These are phyloP conservation scores for Phortica okadai DNA, from an alignment of 2,888 invertebrate genomes.

Conservation along the genomic window DNA sequence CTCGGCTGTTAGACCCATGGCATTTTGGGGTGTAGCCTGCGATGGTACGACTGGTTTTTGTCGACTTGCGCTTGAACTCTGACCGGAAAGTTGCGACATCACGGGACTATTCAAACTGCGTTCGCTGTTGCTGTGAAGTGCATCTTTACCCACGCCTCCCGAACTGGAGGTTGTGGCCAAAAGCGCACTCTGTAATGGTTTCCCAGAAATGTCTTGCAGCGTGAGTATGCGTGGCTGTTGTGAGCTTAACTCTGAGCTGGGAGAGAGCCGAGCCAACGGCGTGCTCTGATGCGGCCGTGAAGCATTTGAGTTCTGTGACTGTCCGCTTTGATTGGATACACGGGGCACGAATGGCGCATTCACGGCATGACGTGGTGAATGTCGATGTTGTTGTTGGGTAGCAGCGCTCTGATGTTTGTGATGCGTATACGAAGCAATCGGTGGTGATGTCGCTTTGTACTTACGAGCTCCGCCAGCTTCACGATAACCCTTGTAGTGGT, in stretches of 20 bases:
- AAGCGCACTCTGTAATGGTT: constrained; percentile 91
- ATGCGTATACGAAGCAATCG: constrained; percentile 85
- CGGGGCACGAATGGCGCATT: constrained; percentile 84
- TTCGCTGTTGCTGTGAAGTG: constrained; percentile 93
- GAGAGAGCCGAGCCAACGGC: constrained; percentile 91
- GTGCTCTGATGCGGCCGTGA: constrained; percentile 90
- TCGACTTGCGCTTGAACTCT: constrained; percentile 87
- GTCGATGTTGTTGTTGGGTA: constrained; percentile 84
- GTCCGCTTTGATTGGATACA: constrained; percentile 83
- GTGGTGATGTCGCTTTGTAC: constrained; percentile 91
- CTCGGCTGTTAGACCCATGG: constrained; percentile 93
- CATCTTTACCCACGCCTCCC: constrained; percentile 91
- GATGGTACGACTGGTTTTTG: constrained; percentile 84
- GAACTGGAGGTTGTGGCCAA: constrained; percentile 93
- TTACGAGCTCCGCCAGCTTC: constrained; percentile 90
- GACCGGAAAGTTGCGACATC: constrained; percentile 93
- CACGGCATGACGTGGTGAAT: constrained; percentile 83
- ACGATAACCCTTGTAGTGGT: constrained; percentile 96
- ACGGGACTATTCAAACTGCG: constrained; percentile 94
- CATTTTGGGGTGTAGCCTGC: constrained; percentile 84
- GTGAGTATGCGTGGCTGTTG: constrained; percentile 96
- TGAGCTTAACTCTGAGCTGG: constrained; percentile 93
- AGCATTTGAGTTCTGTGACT: constrained; percentile 81
- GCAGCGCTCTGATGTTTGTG: constrained; percentile 84
- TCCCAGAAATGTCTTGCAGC: constrained; percentile 94